Conservation (phyloP, 1,140 invertebrate species). For the Bicyclus anynana region DNA sequence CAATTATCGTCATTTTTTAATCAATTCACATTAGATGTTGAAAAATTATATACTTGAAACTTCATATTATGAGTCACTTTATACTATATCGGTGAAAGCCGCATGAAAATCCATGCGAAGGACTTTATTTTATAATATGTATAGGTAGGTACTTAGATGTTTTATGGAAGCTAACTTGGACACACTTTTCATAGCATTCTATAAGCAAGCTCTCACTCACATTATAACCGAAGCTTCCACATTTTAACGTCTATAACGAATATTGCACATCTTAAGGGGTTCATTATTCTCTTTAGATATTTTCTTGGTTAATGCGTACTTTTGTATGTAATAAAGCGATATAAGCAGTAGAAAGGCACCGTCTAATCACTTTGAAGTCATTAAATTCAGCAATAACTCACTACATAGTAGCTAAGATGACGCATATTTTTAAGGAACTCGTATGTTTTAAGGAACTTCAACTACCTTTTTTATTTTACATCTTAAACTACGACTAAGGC, state of each 20-base stretch:
- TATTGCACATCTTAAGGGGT: slow-evolving; percentile 11
- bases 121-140: too few relatives aligned
- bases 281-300: slow-evolving; percentile 34
- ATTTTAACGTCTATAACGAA: slow-evolving; percentile 10
- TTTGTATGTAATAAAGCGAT: slow-evolving; percentile 58
- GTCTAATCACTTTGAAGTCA: slow-evolving; percentile 64
- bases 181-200: neutral
- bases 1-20: too few relatives aligned
- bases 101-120: too few relatives aligned
- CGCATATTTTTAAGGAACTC: neutral
- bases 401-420: slow-evolving; percentile 66
- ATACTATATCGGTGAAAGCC: too few relatives aligned
- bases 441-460: neutral
- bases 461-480: too few relatives aligned
- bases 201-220: neutral
- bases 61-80: too few relatives aligned
- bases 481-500: too few relatives aligned
- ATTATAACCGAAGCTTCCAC: slow-evolving; percentile 2
- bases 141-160: too few relatives aligned
- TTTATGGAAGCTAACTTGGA: neutral
- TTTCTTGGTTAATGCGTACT: slow-evolving; percentile 45
- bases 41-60: too few relatives aligned
- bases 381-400: slow-evolving; percentile 70
- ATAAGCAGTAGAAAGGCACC: slow-evolving; percentile 47
- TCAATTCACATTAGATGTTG: too few relatives aligned